Evolutionary conservation across 2,888 invertebrate genomes (phyloP), one percentile per base, ranked within the genome.

Genomic region (Frankliniella intonsa): DNA sequence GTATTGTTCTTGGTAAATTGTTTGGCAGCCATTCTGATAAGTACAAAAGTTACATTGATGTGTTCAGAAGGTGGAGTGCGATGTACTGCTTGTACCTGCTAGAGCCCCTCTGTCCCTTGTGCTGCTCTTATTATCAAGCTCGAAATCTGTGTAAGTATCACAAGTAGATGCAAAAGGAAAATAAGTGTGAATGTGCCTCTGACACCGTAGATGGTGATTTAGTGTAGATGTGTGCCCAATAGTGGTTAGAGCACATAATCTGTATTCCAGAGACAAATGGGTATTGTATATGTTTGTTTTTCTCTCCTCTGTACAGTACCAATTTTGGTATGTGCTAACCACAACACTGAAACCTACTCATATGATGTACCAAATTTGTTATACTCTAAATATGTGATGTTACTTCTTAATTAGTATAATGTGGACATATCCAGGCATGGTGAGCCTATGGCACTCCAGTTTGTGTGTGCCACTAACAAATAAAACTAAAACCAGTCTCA

Each of bases 311-410:
- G 69, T 76, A 76, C 69, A 76, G 69, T 76, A 76, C 69, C 69
- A 76, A 25, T 76, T 25, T 76, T 76, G 69, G 69, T 76, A 76
- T 76, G 69, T 76, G 69, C 69, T 76, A 76, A 76, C 69, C 69
- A 76, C 69, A 76, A 76, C 69, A 76, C 69, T 76, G 69, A 76
- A 38, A 76, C 69, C 69, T 76, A 76, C 69, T 25, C 69, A 76
- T 76, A 25, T 76, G 69, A 76, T 76, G 69, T 76, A 76, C 69
- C 69, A 76, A 76, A 76, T 76, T 76, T 76, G 69, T 76, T 76
- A 76, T 76, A 76, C 69, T 76, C 69, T 76, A 76, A 76, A 76
- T 76, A 76, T 76, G 69, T 76, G 69, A 76, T 76, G 69, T 76
- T 76, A 76, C 25, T 76, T 76, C 69, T 76, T 76, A 76, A 76